These are phyloP conservation scores for Coregonus sp. DNA, from an alignment of 2,797 vertebrate genomes.

Conservation along the genomic window DNA sequence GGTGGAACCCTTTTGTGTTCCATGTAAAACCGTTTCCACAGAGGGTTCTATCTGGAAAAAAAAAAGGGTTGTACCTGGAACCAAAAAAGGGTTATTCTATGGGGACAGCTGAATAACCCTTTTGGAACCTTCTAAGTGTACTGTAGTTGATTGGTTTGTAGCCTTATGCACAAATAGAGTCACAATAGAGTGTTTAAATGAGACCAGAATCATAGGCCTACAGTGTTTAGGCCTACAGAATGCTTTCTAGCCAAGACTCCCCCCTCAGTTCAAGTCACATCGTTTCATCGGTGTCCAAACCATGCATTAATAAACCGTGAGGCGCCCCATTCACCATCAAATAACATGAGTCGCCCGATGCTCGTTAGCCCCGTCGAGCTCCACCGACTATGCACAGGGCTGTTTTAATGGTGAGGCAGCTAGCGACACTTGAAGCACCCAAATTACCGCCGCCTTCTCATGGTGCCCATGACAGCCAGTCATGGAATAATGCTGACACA, in stretches of 20 bases:
- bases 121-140: no score
- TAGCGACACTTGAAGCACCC: background rate
- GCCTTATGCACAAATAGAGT: no score
- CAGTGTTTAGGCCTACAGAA: background rate
- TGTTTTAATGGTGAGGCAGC: background rate
- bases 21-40: no score
- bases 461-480: slow-evolving; percentile 35
- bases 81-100: no score
- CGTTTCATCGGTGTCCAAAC: background rate
- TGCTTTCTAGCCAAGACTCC: background rate
- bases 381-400: background rate
- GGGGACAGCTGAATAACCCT: no score
- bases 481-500: slow-evolving; percentile 28
- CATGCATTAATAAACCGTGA: background rate
- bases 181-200: no score
- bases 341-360: background rate
- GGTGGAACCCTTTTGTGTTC: no score
- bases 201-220: no score
- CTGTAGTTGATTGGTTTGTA: background rate
- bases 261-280: no score
- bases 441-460: background rate
- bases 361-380: background rate
- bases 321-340: background rate
- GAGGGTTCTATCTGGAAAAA: no score
- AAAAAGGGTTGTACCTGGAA: no score